Evolutionary conservation across 2,113 vertebrate genomes (phyloP).

Genomic region (Mesitornis unicolor): DNA sequence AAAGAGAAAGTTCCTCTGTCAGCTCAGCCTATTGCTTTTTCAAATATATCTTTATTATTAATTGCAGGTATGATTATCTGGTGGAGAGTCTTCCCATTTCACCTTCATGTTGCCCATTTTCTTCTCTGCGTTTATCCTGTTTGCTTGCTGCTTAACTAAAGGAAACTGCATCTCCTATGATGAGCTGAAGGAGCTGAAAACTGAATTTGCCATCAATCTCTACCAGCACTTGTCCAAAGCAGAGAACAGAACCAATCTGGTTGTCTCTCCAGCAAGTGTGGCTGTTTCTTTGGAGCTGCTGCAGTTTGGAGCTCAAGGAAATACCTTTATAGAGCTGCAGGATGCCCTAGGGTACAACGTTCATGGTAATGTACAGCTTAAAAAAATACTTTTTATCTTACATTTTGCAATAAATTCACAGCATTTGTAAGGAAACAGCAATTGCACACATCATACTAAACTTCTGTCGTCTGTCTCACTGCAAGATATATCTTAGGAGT

Average conservation of each 20-base stretch:
- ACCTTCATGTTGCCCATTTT: slow-evolving; percentile 70
- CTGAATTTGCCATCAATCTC: slow-evolving; percentile 79
- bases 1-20: neutral
- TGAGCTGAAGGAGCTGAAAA: slow-evolving; percentile 75
- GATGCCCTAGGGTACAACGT: slow-evolving; percentile 79
- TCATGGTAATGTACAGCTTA: slow-evolving; percentile 70
- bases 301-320: slow-evolving; percentile 84
- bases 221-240: slow-evolving; percentile 66
- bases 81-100: neutral
- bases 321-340: slow-evolving; percentile 80
- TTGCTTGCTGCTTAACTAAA: slow-evolving; percentile 59
- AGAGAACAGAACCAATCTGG: slow-evolving; percentile 79
- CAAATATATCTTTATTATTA: neutral
- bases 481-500: neutral
- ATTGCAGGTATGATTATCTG: slow-evolving; percentile 20
- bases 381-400: neutral
- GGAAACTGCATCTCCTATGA: slow-evolving; percentile 64
- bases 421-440: neutral
- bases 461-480: neutral
- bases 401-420: neutral
- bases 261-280: slow-evolving; percentile 81
- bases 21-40: neutral
- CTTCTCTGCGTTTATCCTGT: slow-evolving; percentile 64
- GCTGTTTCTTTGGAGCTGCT: slow-evolving; percentile 82
- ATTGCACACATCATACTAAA: neutral